These are phyloP conservation scores for western clawed frog (Xenopus tropicalis) DNA, from an alignment of 2,113 vertebrate genomes.

Conservation along the genomic window DNA sequence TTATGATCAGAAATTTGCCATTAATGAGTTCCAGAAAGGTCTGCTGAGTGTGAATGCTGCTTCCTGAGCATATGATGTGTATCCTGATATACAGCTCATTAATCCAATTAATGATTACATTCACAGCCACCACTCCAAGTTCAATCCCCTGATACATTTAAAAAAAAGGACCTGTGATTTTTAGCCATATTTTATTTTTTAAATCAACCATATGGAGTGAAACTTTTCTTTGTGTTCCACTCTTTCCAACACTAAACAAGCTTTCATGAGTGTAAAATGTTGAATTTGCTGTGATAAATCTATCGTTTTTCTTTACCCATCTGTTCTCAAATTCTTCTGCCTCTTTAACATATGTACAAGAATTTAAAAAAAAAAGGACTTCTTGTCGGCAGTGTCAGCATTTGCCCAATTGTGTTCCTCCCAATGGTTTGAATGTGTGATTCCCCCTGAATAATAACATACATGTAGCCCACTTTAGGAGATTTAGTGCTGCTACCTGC, in stretches of 20 bases:
- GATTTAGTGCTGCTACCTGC: too few species aligned
- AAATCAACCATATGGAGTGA: background rate
- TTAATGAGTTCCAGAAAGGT: slow-evolving; percentile 49
- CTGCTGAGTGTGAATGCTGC: slow-evolving; percentile 45
- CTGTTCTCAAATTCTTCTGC: too few species aligned
- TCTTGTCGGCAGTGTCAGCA: too few species aligned
- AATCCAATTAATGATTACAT: slow-evolving; percentile 71
- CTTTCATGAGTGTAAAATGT: too few species aligned
- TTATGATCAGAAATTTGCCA: slow-evolving; percentile 34
- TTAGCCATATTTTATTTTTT: background rate
- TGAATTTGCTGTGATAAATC: too few species aligned
- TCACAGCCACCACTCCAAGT: slow-evolving; percentile 55
- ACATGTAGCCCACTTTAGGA: too few species aligned
- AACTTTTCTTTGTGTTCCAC: background rate
- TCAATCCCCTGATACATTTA: slow-evolving; percentile 52
- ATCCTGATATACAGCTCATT: slow-evolving; percentile 61
- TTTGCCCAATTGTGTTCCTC: too few species aligned
- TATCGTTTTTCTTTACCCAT: too few species aligned
- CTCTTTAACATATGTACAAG: too few species aligned
- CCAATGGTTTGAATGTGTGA: too few species aligned
- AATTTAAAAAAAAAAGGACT: too few species aligned
- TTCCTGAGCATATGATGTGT: slow-evolving; percentile 49
- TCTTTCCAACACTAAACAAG: background rate
- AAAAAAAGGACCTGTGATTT: slow-evolving; percentile 1
- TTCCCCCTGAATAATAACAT: too few species aligned